Conservation (phyloP, 2,888 invertebrate genomes). For the Synanthedon andrenaeformis region DNA sequence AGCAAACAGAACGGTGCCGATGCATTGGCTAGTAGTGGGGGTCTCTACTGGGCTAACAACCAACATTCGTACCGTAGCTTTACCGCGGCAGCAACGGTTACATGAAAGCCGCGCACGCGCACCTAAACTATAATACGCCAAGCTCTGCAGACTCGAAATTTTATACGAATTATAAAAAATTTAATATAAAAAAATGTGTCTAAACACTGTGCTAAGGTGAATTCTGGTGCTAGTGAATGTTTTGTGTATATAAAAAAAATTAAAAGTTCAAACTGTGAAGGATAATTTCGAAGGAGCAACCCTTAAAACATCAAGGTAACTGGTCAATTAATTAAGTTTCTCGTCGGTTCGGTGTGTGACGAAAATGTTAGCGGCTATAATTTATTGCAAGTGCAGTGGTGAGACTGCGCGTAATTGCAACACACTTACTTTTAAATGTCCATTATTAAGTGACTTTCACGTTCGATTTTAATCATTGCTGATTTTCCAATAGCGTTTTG, state of each 20-base stretch:
- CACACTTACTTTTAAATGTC: conserved; percentile 36
- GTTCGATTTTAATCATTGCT: conserved; percentile 9
- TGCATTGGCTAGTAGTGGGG: conserved; percentile 32
- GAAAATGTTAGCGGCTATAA: conserved; percentile 15
- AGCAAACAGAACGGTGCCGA: not conserved
- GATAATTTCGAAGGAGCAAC: conserved; percentile 38
- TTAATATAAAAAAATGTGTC: conserved; percentile 42
- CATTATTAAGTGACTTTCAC: conserved; percentile 40
- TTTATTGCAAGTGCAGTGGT: conserved; percentile 45
- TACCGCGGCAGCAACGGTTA: conserved; percentile 34
- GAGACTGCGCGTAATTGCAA: conserved; percentile 45
- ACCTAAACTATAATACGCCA: conserved; percentile 7
- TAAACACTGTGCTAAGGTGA: conserved; percentile 56
- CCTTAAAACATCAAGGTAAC: conserved; percentile 19
- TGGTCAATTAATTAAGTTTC: conserved; percentile 21
- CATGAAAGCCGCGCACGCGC: conserved; percentile 43
- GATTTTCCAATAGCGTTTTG: conserved; percentile 2
- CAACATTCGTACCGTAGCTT: conserved; percentile 45
- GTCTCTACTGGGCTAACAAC: conserved; percentile 29
- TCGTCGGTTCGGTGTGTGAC: conserved; percentile 11
- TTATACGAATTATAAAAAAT: conserved; percentile 20
- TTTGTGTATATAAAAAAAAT: conserved; percentile 17
- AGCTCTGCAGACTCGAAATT: not conserved
- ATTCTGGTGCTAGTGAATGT: conserved; percentile 21
- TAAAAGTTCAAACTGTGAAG: conserved; percentile 27